Conservation (phyloP, 2,888 invertebrate species). For the Agriopis aurantiaria region DNA sequence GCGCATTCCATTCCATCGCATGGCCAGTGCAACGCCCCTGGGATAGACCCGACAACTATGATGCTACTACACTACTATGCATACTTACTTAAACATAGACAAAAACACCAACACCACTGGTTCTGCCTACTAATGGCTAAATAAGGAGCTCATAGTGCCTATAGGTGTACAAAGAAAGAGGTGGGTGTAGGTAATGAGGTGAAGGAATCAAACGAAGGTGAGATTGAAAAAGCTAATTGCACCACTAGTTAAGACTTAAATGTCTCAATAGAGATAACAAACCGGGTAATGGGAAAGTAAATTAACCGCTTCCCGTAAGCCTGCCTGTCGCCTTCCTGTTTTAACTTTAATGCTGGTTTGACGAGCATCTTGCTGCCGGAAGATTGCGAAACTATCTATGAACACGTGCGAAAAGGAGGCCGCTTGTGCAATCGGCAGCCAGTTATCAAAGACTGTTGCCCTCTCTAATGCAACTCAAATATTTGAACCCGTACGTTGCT, state of each 20-base stretch:
- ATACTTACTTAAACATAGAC: constrained; percentile 33
- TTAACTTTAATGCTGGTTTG: constrained; percentile 45
- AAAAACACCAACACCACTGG: constrained; percentile 42
- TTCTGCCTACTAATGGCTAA: constrained; percentile 50
- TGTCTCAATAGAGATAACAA: constrained; percentile 21
- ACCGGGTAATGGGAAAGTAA: constrained; percentile 36
- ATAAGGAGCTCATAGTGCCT: constrained; percentile 34
- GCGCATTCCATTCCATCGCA: constrained; percentile 82
- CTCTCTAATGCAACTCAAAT: constrained; percentile 68
- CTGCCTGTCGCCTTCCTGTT: constrained; percentile 45
- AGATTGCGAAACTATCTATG: constrained; percentile 70
- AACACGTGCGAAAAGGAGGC: constrained; percentile 79
- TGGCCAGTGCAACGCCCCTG: constrained; percentile 77
- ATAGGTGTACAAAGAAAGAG: constrained; percentile 44
- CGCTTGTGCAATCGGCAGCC: constrained; percentile 73
- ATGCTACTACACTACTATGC: constrained; percentile 39
- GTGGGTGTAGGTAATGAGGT: constrained; percentile 60
- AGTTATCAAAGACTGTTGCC: constrained; percentile 79
- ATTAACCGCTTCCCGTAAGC: constrained; percentile 38
- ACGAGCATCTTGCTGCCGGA: constrained; percentile 59
- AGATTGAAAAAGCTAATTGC: constrained; percentile 29
- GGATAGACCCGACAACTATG: constrained; percentile 53
- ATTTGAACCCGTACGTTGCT: constrained; percentile 60
- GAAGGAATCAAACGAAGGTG: constrained; percentile 59
- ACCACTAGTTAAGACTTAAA: constrained; percentile 1